Conservation (phyloP, 2,888 invertebrate species). For the Odontomyia ornata region DNA sequence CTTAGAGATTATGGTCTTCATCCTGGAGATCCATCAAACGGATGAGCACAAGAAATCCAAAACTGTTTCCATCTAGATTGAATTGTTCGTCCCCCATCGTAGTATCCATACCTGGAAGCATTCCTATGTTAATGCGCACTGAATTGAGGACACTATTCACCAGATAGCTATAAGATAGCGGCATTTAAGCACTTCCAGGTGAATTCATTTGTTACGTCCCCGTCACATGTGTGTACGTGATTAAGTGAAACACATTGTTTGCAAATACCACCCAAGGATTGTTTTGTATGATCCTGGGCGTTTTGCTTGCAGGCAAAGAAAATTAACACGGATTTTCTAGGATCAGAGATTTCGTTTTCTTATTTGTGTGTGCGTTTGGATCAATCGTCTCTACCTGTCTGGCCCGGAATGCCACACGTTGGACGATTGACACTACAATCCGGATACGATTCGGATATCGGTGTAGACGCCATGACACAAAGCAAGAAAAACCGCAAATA, state of each 20-base stretch:
- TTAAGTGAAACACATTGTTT: conserved; percentile 30
- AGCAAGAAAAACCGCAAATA: background rate
- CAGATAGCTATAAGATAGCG: background rate
- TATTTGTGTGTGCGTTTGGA: conserved; percentile 7
- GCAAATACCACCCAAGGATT: conserved; percentile 5
- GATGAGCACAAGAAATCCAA: too few relatives aligned
- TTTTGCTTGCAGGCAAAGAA: conserved; percentile 8
- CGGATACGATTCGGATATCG: background rate
- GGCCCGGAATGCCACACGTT: background rate
- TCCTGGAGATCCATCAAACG: too few relatives aligned
- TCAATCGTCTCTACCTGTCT: background rate
- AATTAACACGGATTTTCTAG: conserved; percentile 27
- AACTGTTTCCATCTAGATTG: too few relatives aligned
- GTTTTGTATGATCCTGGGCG: conserved; percentile 10
- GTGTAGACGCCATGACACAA: background rate
- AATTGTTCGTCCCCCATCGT: too few relatives aligned
- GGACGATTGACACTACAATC: background rate
- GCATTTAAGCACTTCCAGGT: conserved; percentile 19
- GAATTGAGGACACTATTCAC: too few relatives aligned
- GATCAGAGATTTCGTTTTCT: conserved; percentile 25
- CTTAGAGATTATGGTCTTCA: too few relatives aligned
- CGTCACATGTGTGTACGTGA: conserved; percentile 14
- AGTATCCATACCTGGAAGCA: too few relatives aligned
- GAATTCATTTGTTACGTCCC: conserved; percentile 22
- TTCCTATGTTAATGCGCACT: too few relatives aligned